Evolutionary conservation across 2,888 invertebrate species (phyloP).

Genomic region (Eupithecia inturbata): DNA sequence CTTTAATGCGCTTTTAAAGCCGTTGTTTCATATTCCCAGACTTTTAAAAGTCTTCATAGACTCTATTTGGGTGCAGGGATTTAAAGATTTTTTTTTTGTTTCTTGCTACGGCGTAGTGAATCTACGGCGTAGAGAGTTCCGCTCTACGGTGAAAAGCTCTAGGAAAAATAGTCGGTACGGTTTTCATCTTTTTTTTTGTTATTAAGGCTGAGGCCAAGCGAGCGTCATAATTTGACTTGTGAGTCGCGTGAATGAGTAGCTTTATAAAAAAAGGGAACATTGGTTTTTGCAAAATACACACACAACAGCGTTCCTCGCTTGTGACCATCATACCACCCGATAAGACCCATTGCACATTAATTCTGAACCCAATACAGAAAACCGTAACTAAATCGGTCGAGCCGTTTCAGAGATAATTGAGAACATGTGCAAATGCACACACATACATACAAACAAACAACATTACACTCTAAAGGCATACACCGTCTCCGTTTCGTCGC

Average conservation of each 20-base stretch:
- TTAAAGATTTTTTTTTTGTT: slow-evolving; percentile 5
- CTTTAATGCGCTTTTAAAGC: slow-evolving; percentile 44
- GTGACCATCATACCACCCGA: too few relatives aligned
- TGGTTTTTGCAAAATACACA: too few relatives aligned
- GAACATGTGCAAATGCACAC: too few relatives aligned
- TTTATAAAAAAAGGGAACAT: not conserved
- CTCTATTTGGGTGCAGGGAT: slow-evolving; percentile 13
- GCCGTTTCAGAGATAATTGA: too few relatives aligned
- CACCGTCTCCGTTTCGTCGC: too few relatives aligned
- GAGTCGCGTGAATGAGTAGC: not conserved
- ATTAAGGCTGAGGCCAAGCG: not conserved
- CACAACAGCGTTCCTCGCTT: too few relatives aligned
- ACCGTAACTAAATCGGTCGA: too few relatives aligned
- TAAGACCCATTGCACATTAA: too few relatives aligned
- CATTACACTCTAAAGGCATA: too few relatives aligned
- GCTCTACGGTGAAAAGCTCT: not conserved
- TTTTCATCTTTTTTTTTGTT: not conserved
- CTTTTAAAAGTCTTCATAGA: slow-evolving; percentile 41
- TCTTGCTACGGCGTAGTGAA: slow-evolving; percentile 26
- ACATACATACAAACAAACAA: too few relatives aligned
- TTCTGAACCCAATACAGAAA: too few relatives aligned
- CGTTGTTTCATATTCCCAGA: slow-evolving; percentile 46
- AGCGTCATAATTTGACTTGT: not conserved
- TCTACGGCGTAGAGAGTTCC: slow-evolving; percentile 26
- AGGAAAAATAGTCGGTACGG: not conserved